A percentile compares a stretch with the other conserved stretches of the same genome.
Conservation (phyloP, 2,797 vertebrate species). For the Protonibea diacanthus region DNA sequence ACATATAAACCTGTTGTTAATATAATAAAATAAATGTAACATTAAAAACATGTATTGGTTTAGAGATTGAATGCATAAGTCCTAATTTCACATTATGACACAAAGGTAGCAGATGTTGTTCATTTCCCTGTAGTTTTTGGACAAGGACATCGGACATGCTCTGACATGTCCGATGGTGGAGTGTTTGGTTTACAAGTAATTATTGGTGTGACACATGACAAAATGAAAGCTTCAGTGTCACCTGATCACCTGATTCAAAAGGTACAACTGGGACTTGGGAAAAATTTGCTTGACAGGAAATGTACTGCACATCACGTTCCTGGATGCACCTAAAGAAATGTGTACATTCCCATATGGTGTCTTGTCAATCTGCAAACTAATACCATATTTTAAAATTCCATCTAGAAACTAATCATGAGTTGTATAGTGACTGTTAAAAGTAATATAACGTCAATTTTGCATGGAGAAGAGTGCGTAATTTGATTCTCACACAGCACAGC, state of each 20-base stretch:
- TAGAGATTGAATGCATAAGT: no score
- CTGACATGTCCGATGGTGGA: no score
- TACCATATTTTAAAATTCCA: background rate
- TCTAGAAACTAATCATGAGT: conserved; percentile 6
- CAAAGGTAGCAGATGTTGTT: no score
- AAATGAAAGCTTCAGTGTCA: background rate
- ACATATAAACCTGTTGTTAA: background rate
- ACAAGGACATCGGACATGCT: no score
- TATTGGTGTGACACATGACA: no score
- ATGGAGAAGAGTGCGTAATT: conserved; percentile 28
- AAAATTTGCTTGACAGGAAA: background rate
- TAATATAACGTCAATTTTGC: conserved; percentile 20
- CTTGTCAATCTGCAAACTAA: background rate
- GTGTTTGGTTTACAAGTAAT: no score
- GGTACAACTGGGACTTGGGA: background rate
- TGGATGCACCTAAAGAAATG: background rate
- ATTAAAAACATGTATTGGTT: no score
- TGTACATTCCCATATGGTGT: background rate
- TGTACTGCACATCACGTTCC: background rate
- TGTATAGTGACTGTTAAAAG: conserved; percentile 6
- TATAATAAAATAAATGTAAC: no score
- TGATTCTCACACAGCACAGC: conserved; percentile 1
- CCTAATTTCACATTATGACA: no score
- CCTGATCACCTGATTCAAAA: background rate
- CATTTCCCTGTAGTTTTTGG: no score